Evolutionary conservation across 2,888 invertebrate genomes (phyloP).

Genomic region (Aporophyla nigra): DNA sequence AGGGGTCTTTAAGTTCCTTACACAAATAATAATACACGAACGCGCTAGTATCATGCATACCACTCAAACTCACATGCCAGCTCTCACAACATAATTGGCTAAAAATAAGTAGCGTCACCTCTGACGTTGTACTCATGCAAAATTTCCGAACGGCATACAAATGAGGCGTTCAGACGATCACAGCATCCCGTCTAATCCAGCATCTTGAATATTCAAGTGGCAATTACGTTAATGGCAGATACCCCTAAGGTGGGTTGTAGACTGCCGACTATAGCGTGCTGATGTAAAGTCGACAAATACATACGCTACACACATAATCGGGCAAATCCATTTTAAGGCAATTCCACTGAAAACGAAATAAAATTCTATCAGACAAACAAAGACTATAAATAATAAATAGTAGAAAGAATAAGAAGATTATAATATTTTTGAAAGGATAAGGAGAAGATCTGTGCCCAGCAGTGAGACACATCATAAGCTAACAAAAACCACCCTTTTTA

Average conservation of each 20-base stretch:
- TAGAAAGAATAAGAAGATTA: too few relatives aligned
- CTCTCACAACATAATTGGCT: constrained; percentile 31
- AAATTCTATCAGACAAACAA: background rate
- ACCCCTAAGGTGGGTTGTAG: constrained; percentile 50
- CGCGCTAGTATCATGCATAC: background rate
- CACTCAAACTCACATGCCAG: background rate
- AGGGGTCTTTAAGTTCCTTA: background rate
- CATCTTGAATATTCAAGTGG: constrained; percentile 78
- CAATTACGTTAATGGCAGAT: constrained; percentile 77
- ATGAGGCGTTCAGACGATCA: constrained; percentile 69
- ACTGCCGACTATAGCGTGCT: constrained; percentile 10
- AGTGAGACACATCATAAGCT: background rate
- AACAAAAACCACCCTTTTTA: background rate
- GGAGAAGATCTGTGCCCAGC: too few relatives aligned
- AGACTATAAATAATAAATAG: too few relatives aligned
- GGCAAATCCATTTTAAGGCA: background rate
- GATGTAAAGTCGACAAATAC: background rate
- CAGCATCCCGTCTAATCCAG: constrained; percentile 70
- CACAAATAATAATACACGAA: background rate
- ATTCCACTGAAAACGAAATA: too few relatives aligned
- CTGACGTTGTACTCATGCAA: constrained; percentile 65
- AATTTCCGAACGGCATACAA: constrained; percentile 70
- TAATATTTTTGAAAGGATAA: background rate
- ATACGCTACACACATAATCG: background rate
- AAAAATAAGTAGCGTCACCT: constrained; percentile 55